These are phyloP conservation scores for Scrobipalpa atriplicella DNA, from an alignment of 2,888 invertebrate species.

Conservation along the genomic window DNA sequence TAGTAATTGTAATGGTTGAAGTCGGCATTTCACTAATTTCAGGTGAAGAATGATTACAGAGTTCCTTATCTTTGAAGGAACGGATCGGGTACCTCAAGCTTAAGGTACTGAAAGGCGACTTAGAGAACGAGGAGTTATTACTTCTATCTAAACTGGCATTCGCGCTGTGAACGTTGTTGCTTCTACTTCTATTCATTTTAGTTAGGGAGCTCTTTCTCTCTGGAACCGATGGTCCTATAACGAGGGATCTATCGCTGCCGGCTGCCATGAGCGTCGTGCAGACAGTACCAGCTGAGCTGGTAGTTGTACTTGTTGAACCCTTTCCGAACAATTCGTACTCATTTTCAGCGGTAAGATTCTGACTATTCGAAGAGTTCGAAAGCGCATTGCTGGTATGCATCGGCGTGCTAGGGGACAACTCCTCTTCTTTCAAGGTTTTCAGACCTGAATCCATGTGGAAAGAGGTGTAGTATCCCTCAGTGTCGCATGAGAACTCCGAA, in stretches of 20 bases:
- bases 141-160: conserved; percentile 83
- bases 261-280: conserved; percentile 91
- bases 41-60: conserved; percentile 65
- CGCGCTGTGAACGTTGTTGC: conserved; percentile 72
- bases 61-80: conserved; percentile 62
- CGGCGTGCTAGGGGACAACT: conserved; percentile 85
- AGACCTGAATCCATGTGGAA: conserved; percentile 98
- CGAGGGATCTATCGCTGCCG: conserved; percentile 84
- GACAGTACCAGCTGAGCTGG: conserved; percentile 95
- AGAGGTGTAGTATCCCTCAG: conserved; percentile 98
- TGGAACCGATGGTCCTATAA: conserved; percentile 89
- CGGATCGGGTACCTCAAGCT: conserved; percentile 67
- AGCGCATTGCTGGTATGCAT: conserved; percentile 87
- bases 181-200: conserved; percentile 82
- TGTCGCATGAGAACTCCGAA: conserved; percentile 97
- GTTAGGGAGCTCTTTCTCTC: conserved; percentile 91
- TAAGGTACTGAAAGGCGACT: conserved; percentile 62
- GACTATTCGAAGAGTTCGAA: conserved; percentile 87
- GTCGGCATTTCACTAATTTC: conserved; percentile 62
- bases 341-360: conserved; percentile 90
- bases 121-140: conserved; percentile 65
- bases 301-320: conserved; percentile 95
- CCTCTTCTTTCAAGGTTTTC: conserved; percentile 90
- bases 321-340: conserved; percentile 96
- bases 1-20: conserved; percentile 69